phyloP scores from a whole-genome alignment of 2,888 invertebrate genomes.

The Cryptophagus acutangulus region DNA sequence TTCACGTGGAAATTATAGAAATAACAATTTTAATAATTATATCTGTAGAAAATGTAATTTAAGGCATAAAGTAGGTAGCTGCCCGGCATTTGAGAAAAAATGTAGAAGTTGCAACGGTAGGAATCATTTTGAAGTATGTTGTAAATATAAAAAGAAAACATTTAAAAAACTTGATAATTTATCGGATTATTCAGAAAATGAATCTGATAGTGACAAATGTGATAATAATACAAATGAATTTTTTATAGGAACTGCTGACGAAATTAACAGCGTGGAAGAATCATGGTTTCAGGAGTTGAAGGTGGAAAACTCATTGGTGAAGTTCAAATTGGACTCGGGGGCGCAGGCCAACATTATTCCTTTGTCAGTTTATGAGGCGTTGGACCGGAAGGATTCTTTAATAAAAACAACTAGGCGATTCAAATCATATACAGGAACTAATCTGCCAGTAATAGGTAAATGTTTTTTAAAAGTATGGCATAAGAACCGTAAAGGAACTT shows the following conservation, averaged over 20 bases:
- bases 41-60: neutral
- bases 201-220: neutral
- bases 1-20: neutral
- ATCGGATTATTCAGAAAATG: too few relatives aligned
- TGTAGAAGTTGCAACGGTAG: slow-evolving; percentile 6
- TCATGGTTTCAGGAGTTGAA: slow-evolving; percentile 7
- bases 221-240: slow-evolving; percentile 5
- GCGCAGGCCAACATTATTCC: slow-evolving; percentile 17
- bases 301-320: neutral
- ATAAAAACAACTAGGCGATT: slow-evolving; percentile 6
- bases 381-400: slow-evolving; percentile 5
- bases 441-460: slow-evolving; percentile 13
- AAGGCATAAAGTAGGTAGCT: neutral
- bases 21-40: neutral
- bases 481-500: slow-evolving; percentile 7
- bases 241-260: slow-evolving; percentile 4
- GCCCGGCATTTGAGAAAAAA: slow-evolving; percentile 10
- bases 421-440: slow-evolving; percentile 13
- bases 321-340: slow-evolving; percentile 18
- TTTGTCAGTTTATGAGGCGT: neutral
- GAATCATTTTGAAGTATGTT: slow-evolving; percentile 20
- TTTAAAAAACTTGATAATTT: too few relatives aligned
- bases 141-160: slow-evolving; percentile 4
- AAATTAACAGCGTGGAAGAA: slow-evolving; percentile 3
- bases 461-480: slow-evolving; percentile 13